Evolutionary conservation across 2,113 vertebrate species (phyloP).

Genomic region (Marmota flaviventris): DNA sequence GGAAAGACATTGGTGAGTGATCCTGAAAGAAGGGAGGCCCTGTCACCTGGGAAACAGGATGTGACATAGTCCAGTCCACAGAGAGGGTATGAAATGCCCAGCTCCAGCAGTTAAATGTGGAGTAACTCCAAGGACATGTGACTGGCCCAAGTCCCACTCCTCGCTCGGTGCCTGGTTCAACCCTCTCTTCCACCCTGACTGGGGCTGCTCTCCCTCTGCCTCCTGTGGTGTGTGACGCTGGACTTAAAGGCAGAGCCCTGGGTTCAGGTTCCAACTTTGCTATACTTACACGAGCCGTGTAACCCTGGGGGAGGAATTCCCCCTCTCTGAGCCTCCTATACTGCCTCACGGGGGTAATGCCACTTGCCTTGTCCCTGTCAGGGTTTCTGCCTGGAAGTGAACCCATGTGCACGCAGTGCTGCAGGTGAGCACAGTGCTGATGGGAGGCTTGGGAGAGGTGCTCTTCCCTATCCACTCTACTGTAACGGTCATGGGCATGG

Average conservation of each 20-base stretch:
- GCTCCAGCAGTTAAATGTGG: background rate
- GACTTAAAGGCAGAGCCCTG: background rate
- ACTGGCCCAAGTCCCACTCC: background rate
- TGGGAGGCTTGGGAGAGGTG: background rate
- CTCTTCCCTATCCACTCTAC: too few species aligned
- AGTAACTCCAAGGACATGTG: background rate
- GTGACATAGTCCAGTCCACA: background rate
- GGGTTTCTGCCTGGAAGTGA: background rate
- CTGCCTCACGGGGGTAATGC: background rate
- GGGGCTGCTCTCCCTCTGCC: background rate
- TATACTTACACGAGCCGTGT: background rate
- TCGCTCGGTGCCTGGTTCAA: background rate
- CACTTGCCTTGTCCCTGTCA: background rate
- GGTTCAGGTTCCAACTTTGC: background rate
- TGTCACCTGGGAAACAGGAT: background rate
- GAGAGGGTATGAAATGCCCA: background rate
- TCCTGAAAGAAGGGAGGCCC: background rate
- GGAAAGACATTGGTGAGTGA: background rate
- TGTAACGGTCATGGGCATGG: fast-evolving
- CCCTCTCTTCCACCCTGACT: too few species aligned
- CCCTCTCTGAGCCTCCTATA: background rate
- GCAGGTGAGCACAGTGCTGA: background rate
- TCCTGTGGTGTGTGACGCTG: background rate
- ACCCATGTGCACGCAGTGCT: fast-evolving
- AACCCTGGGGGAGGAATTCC: background rate